Percentiles rank a stretch among this genome's conserved stretches.
Conservation (phyloP, 2,888 invertebrate species). For the Pedicia rivosa region DNA sequence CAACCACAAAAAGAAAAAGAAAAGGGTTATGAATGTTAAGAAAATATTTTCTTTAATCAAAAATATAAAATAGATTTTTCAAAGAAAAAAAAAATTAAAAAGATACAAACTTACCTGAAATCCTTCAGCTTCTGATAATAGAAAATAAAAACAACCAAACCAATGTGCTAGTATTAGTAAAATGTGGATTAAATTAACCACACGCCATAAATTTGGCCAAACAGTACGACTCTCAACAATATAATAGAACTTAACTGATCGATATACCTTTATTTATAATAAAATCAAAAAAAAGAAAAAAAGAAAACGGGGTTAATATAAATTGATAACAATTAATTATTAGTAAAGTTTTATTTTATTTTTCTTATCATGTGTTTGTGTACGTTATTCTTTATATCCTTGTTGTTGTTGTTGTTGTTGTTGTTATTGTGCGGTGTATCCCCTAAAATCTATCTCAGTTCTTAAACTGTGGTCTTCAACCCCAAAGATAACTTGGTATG, state of each 20-base stretch:
- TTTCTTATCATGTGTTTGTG: no score
- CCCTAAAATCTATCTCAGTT: no score
- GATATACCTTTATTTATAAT: slow-evolving; percentile 51
- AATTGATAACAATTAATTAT: neutral
- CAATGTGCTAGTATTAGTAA: slow-evolving; percentile 88
- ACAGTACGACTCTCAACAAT: slow-evolving; percentile 92
- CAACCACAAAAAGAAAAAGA: slow-evolving; percentile 1
- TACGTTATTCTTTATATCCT: no score
- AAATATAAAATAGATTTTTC: neutral
- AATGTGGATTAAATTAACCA: slow-evolving; percentile 88
- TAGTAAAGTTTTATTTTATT: neutral
- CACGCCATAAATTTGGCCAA: slow-evolving; percentile 92
- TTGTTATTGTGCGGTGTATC: no score
- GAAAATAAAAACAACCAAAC: slow-evolving; percentile 96
- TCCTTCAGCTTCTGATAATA: slow-evolving; percentile 80
- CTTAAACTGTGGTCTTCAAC: no score
- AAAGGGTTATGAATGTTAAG: neutral
- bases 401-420: no score
- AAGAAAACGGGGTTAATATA: neutral
- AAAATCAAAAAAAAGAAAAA: neutral
- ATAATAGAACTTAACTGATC: slow-evolving; percentile 85
- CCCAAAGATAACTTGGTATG: no score
- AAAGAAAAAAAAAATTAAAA: neutral
- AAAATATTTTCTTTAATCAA: neutral
- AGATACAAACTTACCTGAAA: slow-evolving; percentile 45